Evolutionary conservation across 2,113 vertebrate genomes (phyloP).

Genomic region (Lasiurus borealis): DNA sequence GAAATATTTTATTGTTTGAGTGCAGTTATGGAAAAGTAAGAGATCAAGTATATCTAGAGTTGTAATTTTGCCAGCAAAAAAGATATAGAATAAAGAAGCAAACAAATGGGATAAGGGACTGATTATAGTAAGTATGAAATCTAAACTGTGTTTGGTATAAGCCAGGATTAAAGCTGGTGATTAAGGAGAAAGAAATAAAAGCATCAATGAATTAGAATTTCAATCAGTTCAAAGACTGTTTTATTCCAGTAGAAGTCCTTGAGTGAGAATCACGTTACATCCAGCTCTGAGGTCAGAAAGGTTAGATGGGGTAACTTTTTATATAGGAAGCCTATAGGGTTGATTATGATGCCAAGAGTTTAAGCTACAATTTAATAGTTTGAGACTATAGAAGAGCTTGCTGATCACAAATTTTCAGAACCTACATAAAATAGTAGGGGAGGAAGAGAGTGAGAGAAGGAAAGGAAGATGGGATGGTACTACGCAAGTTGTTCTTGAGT

Average conservation of each 20-base stretch:
- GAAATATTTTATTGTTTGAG: background rate
- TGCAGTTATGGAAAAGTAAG: background rate
- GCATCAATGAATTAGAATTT: background rate
- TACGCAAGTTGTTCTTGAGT: background rate
- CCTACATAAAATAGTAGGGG: background rate
- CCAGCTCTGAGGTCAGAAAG: background rate
- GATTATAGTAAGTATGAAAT: background rate
- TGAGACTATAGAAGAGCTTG: background rate
- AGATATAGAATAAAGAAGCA: background rate
- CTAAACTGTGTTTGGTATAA: background rate
- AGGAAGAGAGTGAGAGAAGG: background rate
- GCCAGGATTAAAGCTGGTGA: background rate
- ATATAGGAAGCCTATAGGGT: accelerated
- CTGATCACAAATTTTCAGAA: background rate
- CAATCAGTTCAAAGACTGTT: background rate
- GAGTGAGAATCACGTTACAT: background rate
- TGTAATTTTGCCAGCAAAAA: background rate
- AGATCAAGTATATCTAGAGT: background rate
- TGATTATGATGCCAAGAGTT: background rate
- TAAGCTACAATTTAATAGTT: background rate
- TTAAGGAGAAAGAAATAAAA: background rate
- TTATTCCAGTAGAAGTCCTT: background rate
- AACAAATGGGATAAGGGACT: background rate
- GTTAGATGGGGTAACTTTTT: accelerated
- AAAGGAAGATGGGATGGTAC: background rate